Conservation (phyloP, 1,140 invertebrate genomes). For the Telenomus remus region DNA sequence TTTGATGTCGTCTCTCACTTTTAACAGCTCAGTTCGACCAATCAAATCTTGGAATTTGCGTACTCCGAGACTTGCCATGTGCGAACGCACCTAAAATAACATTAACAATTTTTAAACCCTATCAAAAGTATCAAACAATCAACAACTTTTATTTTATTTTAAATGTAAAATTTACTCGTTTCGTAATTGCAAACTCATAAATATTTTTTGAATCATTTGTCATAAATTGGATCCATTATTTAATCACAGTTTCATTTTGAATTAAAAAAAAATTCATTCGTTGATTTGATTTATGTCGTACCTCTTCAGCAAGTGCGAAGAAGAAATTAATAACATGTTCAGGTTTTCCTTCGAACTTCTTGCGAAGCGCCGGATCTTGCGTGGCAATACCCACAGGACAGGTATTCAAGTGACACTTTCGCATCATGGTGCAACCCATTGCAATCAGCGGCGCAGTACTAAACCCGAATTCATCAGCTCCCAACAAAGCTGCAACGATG, state of each 20-base stretch:
- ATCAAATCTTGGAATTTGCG: slow-evolving; percentile 93
- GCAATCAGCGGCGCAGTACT: slow-evolving; percentile 98
- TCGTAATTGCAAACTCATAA: no score
- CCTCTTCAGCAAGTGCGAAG: slow-evolving; percentile 98
- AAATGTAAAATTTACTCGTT: no score
- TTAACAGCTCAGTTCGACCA: slow-evolving; percentile 93
- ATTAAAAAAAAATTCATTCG: background rate
- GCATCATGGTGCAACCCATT: slow-evolving; percentile 99
- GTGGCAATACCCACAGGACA: slow-evolving; percentile 99
- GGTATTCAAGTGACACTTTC: slow-evolving; percentile 99
- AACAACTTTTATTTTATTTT: no score
- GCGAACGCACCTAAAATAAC: slow-evolving; percentile 81
- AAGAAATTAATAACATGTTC: slow-evolving; percentile 99
- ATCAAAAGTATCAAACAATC: no score
- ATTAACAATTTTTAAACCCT: slow-evolving; percentile 22
- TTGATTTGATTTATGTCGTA: slow-evolving; percentile 66
- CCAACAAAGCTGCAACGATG: slow-evolving; percentile 95
- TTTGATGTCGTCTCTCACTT: slow-evolving; percentile 74
- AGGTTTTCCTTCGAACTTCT: slow-evolving; percentile 98
- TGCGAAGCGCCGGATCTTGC: slow-evolving; percentile 94
- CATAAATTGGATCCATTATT: no score
- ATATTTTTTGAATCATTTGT: no score
- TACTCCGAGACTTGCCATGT: slow-evolving; percentile 94
- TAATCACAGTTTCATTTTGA: background rate
- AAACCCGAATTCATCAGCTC: slow-evolving; percentile 99